phyloP scores from a whole-genome alignment of 2,797 vertebrate species.

The Carduelis carduelis region DNA sequence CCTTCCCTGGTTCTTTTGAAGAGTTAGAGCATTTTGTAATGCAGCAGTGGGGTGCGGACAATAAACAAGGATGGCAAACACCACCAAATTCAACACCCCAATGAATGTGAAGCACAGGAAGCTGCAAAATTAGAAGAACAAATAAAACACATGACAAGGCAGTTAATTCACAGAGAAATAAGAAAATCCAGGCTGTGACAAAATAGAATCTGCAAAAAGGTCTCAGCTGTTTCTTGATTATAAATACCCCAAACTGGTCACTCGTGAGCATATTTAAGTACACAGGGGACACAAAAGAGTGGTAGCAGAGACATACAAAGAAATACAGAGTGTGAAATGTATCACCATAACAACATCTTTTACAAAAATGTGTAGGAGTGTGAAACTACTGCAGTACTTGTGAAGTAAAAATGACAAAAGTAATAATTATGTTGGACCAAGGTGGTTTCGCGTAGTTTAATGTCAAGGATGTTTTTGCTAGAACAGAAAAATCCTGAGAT shows the following conservation, averaged over 20 bases:
- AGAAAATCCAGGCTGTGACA: neutral
- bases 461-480: neutral
- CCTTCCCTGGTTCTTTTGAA: neutral
- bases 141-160: neutral
- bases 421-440: neutral
- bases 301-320: neutral
- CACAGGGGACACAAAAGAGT: neutral
- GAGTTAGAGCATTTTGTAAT: neutral
- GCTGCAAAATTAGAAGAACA: neutral
- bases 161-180: neutral
- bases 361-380: neutral
- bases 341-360: constrained; percentile 23
- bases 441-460: neutral
- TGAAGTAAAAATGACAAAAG: neutral
- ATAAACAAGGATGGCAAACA: neutral
- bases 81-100: neutral
- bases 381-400: neutral
- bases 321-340: neutral
- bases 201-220: neutral
- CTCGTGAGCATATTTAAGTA: neutral
- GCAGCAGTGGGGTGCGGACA: neutral
- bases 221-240: neutral
- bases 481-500: neutral
- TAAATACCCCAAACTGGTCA: neutral
- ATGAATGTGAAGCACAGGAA: neutral